Conservation (phyloP, 2,888 invertebrate genomes). For the Andrena fulva region DNA sequence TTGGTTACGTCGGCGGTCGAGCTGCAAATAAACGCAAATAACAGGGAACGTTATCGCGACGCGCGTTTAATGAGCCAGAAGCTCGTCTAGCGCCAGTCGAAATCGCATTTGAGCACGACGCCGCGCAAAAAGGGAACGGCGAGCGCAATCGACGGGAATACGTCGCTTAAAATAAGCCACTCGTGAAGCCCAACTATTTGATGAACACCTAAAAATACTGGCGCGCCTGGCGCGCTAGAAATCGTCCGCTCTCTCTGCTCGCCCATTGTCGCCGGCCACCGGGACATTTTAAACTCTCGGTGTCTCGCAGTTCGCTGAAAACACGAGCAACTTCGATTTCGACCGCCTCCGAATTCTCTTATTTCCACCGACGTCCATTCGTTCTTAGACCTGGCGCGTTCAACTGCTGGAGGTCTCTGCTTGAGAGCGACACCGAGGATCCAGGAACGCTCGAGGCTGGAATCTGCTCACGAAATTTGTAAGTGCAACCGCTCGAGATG, state of each 20-base stretch:
- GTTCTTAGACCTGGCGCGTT: background rate
- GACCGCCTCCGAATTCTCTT: background rate
- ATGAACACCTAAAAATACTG: slow-evolving; percentile 50
- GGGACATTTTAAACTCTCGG: background rate
- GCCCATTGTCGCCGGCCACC: slow-evolving; percentile 21
- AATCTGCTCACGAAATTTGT: no score
- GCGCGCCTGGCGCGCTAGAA: slow-evolving; percentile 14
- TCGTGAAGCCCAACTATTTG: slow-evolving; percentile 40
- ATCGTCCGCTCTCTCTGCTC: slow-evolving; percentile 13
- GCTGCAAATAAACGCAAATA: slow-evolving; percentile 47
- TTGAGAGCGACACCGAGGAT: background rate
- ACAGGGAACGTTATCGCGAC: slow-evolving; percentile 42
- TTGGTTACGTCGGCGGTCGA: slow-evolving; percentile 26
- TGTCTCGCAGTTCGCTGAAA: background rate
- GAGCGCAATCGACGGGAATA: slow-evolving; percentile 42
- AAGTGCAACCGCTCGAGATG: no score
- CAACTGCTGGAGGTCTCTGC: background rate
- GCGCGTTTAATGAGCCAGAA: slow-evolving; percentile 54
- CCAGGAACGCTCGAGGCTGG: background rate
- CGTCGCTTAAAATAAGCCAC: slow-evolving; percentile 57
- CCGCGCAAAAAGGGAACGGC: slow-evolving; percentile 18
- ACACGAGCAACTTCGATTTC: slow-evolving; percentile 8
- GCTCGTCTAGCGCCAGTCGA: slow-evolving; percentile 26
- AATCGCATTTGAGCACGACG: slow-evolving; percentile 40
- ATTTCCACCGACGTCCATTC: background rate